These are phyloP conservation scores for Melanchra persicariae DNA, from an alignment of 2,888 invertebrate species.

Conservation along the genomic window DNA sequence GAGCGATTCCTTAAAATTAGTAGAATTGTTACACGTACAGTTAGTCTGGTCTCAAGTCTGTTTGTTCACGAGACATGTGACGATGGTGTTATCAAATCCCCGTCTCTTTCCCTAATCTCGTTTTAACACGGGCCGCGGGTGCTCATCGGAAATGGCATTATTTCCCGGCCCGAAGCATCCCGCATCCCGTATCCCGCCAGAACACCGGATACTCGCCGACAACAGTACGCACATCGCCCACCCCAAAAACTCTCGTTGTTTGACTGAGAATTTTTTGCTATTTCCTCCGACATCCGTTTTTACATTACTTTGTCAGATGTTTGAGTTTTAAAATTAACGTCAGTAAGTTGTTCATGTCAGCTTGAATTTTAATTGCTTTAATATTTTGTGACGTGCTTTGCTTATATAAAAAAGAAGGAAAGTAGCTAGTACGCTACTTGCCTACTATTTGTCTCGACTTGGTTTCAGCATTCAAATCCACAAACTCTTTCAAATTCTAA, in stretches of 20 bases:
- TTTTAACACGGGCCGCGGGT: constrained; percentile 84
- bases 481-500: not conserved
- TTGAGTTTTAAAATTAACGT: constrained; percentile 50
- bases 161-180: constrained; percentile 76
- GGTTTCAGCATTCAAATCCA: not conserved
- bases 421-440: not conserved
- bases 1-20: no score
- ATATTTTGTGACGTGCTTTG: not conserved
- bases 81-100: constrained; percentile 85
- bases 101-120: constrained; percentile 86
- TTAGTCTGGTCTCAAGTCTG: constrained; percentile 45
- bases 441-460: not conserved
- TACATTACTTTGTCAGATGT: constrained; percentile 58
- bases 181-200: constrained; percentile 73
- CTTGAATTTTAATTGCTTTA: constrained; percentile 15
- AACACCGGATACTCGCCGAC: constrained; percentile 83
- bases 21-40: not conserved
- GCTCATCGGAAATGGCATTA: constrained; percentile 89
- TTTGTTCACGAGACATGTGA: constrained; percentile 80
- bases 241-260: constrained; percentile 76
- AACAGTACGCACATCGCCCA: constrained; percentile 63
- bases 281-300: constrained; percentile 76
- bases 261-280: constrained; percentile 75
- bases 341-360: constrained; percentile 3
- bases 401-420: not conserved